Conservation (phyloP, 2,797 vertebrate species). For the Sitta carolinensis region DNA sequence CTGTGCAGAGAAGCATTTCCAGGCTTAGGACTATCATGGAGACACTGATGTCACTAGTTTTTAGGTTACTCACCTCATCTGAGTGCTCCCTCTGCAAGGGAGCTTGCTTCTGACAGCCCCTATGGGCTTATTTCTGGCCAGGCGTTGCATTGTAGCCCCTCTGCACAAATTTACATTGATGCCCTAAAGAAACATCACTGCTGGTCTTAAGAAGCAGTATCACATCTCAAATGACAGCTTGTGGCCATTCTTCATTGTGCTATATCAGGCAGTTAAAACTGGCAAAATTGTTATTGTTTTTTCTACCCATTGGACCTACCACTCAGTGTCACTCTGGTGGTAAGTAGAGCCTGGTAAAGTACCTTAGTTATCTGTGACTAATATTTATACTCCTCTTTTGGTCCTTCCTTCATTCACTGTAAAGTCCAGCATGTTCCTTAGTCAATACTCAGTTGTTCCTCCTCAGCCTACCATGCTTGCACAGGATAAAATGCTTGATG, state of each 20-base stretch:
- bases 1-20: not conserved
- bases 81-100: not conserved
- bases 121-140: not conserved
- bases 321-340: not conserved
- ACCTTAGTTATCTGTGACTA: not conserved
- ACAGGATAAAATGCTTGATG: not conserved
- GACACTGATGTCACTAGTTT: not conserved
- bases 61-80: not conserved
- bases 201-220: not conserved
- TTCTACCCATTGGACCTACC: not conserved
- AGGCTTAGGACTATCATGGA: not conserved
- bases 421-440: not conserved
- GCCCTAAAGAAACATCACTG: not conserved
- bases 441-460: not conserved
- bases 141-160: not conserved
- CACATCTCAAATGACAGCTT: not conserved
- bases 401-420: not conserved
- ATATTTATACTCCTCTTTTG: not conserved
- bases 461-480: not conserved
- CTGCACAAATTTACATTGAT: not conserved
- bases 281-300: not conserved
- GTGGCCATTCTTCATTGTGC: not conserved
- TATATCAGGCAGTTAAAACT: not conserved
- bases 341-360: not conserved
- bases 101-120: not conserved